Conservation (phyloP, 2,113 vertebrate genomes). For the Anarrhichthys ocellatus region DNA sequence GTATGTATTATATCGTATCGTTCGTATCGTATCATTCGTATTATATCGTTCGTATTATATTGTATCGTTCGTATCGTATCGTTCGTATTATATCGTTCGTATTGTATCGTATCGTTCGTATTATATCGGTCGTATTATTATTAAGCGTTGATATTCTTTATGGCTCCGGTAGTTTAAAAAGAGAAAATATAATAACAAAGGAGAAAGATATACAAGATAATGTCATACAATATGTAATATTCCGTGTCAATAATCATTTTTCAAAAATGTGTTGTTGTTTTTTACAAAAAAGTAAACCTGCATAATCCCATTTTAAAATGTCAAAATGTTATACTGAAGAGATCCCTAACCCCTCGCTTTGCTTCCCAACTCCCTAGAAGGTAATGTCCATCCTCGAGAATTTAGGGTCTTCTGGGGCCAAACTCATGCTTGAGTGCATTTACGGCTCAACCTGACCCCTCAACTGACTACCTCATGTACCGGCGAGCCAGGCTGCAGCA, state of each 20-base stretch:
- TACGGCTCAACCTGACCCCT: constrained; percentile 29
- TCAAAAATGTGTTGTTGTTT: not conserved
- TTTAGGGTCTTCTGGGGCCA: constrained; percentile 54
- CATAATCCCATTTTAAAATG: constrained; percentile 27
- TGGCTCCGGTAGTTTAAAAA: constrained; percentile 21
- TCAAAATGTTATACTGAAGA: constrained; percentile 5
- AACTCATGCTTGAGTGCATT: constrained; percentile 48
- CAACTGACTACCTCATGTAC: constrained; percentile 37
- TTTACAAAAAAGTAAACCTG: constrained; percentile 13
- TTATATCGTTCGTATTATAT: no score
- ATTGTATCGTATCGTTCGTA: no score
- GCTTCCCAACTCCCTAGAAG: constrained; percentile 53
- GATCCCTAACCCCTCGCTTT: not conserved
- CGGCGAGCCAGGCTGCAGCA: constrained; percentile 25
- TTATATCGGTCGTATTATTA: no score
- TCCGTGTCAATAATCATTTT: not conserved
- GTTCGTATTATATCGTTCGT: no score
- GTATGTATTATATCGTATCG: no score
- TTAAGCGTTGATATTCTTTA: constrained; percentile 32
- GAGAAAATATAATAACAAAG: constrained; percentile 1
- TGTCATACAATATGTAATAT: not conserved
- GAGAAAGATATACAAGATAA: constrained; percentile 7
- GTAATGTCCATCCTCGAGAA: constrained; percentile 38
- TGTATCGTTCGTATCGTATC: no score
- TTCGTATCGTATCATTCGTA: no score